phyloP scores from a whole-genome alignment of 2,888 invertebrate genomes.

The Yponomeuta cagnagella region DNA sequence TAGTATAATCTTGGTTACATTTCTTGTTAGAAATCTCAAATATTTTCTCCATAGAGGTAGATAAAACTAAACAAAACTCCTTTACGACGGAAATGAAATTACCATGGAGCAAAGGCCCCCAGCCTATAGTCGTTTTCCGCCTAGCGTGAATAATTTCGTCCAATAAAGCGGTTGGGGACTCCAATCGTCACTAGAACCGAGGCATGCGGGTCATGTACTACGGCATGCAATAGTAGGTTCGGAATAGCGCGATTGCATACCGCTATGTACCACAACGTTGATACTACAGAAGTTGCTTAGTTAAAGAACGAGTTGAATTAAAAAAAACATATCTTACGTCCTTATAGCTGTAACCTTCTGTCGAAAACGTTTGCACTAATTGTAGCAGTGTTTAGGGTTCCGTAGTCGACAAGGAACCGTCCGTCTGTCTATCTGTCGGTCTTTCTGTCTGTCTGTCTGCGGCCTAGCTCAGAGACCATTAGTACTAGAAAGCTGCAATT shows the following conservation, averaged over 20 bases:
- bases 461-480: too few relatives aligned
- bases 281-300: background rate
- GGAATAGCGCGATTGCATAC: conserved; percentile 36
- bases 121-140: conserved; percentile 34
- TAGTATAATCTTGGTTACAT: too few relatives aligned
- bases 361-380: too few relatives aligned
- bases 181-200: conserved; percentile 28
- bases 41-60: background rate
- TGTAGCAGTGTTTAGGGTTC: too few relatives aligned
- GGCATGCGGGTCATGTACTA: conserved; percentile 57
- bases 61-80: conserved; percentile 18
- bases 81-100: conserved; percentile 48
- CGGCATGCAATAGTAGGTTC: conserved; percentile 38
- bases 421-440: too few relatives aligned
- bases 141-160: conserved; percentile 53
- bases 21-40: background rate
- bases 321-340: too few relatives aligned
- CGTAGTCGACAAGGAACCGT: too few relatives aligned
- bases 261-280: conserved; percentile 33
- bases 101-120: conserved; percentile 44
- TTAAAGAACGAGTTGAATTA: background rate
- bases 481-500: too few relatives aligned
- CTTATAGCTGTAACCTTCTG: too few relatives aligned
- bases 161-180: conserved; percentile 50
- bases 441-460: too few relatives aligned